Conservation (phyloP, 2,888 invertebrate species). For the Apamea anceps region DNA sequence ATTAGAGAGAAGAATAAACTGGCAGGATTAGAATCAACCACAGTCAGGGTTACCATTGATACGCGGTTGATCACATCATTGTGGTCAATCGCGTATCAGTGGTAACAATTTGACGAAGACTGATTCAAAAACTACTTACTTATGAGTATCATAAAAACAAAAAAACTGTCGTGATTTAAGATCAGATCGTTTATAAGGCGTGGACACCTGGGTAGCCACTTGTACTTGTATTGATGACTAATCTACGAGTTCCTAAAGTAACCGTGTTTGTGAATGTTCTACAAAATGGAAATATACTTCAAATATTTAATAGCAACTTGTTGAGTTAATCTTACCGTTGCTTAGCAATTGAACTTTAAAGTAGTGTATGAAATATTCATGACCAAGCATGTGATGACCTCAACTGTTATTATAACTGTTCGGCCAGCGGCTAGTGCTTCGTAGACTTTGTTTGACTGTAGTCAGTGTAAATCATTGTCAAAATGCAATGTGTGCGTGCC, state of each 20-base stretch:
- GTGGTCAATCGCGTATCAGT: neutral
- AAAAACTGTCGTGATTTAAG: constrained; percentile 9
- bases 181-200: constrained; percentile 20
- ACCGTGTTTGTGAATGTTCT: constrained; percentile 45
- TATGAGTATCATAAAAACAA: neutral
- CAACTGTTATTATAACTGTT: constrained; percentile 80
- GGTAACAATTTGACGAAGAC: neutral
- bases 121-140: neutral
- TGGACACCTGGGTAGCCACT: constrained; percentile 22
- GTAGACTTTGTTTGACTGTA: constrained; percentile 43
- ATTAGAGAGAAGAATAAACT: neutral
- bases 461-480: constrained; percentile 52
- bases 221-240: constrained; percentile 53
- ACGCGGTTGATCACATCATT: neutral
- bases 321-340: constrained; percentile 59
- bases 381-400: constrained; percentile 72
- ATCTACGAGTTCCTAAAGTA: constrained; percentile 40
- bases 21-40: neutral
- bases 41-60: neutral
- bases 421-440: constrained; percentile 56
- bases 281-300: constrained; percentile 42
- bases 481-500: constrained; percentile 58
- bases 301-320: constrained; percentile 62
- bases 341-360: constrained; percentile 66
- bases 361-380: constrained; percentile 79